Base-by-base conservation (phyloP, 2,797 vertebrate genomes). In the Etheostoma perlongum region DNA sequence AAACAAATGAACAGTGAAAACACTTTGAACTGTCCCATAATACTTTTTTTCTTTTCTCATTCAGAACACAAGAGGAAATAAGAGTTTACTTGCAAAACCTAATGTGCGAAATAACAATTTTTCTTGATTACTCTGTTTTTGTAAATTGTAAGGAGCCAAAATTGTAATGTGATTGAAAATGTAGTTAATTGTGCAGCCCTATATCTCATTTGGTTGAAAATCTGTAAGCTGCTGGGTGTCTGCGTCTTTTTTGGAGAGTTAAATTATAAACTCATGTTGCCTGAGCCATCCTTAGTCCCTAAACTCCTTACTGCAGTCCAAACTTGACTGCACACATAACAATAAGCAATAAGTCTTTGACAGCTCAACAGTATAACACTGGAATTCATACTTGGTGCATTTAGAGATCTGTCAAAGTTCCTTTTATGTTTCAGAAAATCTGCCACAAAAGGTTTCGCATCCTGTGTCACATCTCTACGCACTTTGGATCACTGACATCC, bases 311-410 rank as follows among this genome's bases (percentile, higher is more conserved):
- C 70, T 58, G 46, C 60, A 74, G 67, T 51, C 46, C 25, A 52
- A 21, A 23, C n/a, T 67, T 54, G 23, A 52, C 49, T 66, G 46
- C 46, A 75, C 67, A 67, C 21, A 58, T 66, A 74, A 79, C 58
- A 46, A 18, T 36, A n/a, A n/a, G 57, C 53, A 68, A 53, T 7
- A 8, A 57, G n/a, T 19, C 23, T 61, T 27, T 61, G 49, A 79
- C 21, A 54, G 68, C 49, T 74, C 19, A 67, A 21, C n/a, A 33
- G 33, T 3, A 40, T 4, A 58, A 52, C 5, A 36, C 23, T 33
- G 33, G 9, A 63, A 27, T 27, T 63, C 1, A 4, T 15, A 18
- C 23, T 52, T 21, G 14, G 30, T 25, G n/a, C 25, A 64, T 67
- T 70, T 23, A 44, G 13, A 65, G 6, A 53, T 51, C 18, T 47